Evolutionary conservation across 2,888 invertebrate species (phyloP), one percentile per base, ranked within the genome.

Genomic region (Brachypalpus laphriformis): DNA sequence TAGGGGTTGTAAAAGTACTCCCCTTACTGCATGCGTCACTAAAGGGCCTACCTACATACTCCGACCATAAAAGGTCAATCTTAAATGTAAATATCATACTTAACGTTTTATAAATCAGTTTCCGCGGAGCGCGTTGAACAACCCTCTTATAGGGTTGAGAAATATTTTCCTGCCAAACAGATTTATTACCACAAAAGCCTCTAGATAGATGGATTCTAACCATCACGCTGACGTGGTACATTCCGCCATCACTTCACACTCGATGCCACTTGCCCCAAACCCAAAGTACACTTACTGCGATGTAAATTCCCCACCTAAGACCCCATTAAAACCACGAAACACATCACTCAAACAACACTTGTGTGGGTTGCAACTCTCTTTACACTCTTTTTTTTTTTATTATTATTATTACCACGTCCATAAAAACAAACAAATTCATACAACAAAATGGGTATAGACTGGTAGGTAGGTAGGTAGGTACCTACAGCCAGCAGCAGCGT

Each of bases 341-440:
- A 49, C 65, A 47, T 49, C 47, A 65, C 37, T 65, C 31, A 65
- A 65, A 74, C 74, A 20, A 65, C 74, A 74, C 74, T 34, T 63
- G 45, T 51, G 74, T 74, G 74, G 63, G 74, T 45, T 74, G 61
- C 22, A 54, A 57, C 61, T 31, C 51, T 63, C 42, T 54, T 65
- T 34, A 65, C 42, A 65, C 22, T 34, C 49, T 34, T 54, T n/a
- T n/a, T n/a, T n/a, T n/a, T n/a, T n/a, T 72, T 5, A 25, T 4
- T 72, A 16, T 74, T 63, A 22, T 54, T 22, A 54, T 18, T 34
- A 31, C 16, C 16, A 54, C 42, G 11, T 59, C 54, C 20, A 45
- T 63, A 63, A 20, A 63, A 18, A 47, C 18, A 63, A 47, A 47
- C 37, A 51, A 66, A 66, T 66, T 37, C 66, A 51, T 66, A 51